A percentile compares a stretch with the other conserved stretches of the same genome.
Evolutionary conservation across 2,797 vertebrate genomes (phyloP).

Genomic region (Lacerta bilineata): DNA sequence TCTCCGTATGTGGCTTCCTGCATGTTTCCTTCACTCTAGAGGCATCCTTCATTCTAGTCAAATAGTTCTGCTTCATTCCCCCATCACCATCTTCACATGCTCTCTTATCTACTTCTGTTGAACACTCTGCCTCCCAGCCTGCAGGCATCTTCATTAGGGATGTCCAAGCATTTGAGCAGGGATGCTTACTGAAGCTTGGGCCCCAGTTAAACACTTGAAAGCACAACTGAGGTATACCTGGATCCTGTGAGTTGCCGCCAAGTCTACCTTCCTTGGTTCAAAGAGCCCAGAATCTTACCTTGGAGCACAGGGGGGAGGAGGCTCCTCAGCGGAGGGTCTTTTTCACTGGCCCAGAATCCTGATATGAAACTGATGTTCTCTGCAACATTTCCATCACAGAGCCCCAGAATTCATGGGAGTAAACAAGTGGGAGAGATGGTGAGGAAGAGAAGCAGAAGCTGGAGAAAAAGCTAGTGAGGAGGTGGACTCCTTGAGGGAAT

Average conservation of each 20-base stretch:
- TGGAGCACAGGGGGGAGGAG: no score
- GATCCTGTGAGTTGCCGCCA: not conserved
- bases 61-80: not conserved
- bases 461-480: no score
- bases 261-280: no score
- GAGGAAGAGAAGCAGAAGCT: no score
- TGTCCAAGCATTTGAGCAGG: not conserved
- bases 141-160: not conserved
- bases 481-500: no score
- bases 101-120: not conserved
- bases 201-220: not conserved
- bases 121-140: not conserved
- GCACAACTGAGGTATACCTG: not conserved
- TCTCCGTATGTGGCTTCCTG: not conserved
- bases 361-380: not conserved
- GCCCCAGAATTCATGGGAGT: not conserved
- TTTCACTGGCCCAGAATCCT: not conserved
- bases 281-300: not conserved
- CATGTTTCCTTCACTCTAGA: not conserved
- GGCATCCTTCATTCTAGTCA: not conserved
- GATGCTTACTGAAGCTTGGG: not conserved
- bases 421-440: not conserved
- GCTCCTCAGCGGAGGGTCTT: no score
- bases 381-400: not conserved
- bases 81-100: not conserved